Percentiles rank a stretch among this genome's conserved stretches.
phyloP scores from a whole-genome alignment of 2,888 invertebrate genomes.

The Drosophila pullipes region DNA sequence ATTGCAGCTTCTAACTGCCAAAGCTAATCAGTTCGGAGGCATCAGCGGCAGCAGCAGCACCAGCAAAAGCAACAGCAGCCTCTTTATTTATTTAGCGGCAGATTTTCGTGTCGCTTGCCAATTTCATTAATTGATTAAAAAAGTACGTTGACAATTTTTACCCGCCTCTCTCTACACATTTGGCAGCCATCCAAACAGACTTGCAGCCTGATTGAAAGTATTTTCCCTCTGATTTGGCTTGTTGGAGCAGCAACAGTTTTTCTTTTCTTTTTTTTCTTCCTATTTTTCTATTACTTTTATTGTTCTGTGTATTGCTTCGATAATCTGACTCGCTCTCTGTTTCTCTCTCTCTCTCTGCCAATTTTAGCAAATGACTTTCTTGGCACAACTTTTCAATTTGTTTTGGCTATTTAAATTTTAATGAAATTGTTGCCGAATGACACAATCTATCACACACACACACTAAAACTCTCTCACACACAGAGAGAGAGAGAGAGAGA shows the following conservation, averaged over 20 bases:
- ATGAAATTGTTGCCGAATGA: constrained; percentile 65
- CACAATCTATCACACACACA: constrained; percentile 20
- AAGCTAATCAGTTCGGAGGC: constrained; percentile 31
- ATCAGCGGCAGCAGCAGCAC: constrained; percentile 1
- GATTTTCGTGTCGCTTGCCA: constrained; percentile 40
- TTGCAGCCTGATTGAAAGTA: constrained; percentile 67
- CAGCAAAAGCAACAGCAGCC: neutral
- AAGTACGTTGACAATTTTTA: constrained; percentile 44
- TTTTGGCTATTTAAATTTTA: constrained; percentile 72
- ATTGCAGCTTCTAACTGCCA: constrained; percentile 41
- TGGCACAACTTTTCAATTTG: constrained; percentile 64
- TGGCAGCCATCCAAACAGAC: constrained; percentile 58
- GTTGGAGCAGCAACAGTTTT: constrained; percentile 33
- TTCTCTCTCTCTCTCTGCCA: constrained; percentile 35
- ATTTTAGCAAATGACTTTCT: constrained; percentile 76
- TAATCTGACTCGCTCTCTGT: neutral
- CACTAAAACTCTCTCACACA: constrained; percentile 5
- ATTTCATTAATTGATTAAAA: constrained; percentile 68
- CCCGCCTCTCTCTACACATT: constrained; percentile 9
- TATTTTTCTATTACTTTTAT: constrained; percentile 14
- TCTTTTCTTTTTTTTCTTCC: neutral
- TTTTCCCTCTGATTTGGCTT: constrained; percentile 45
- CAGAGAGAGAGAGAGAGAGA: constrained; percentile 1
- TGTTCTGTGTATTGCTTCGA: constrained; percentile 18
- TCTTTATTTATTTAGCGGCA: constrained; percentile 61